Evolutionary conservation across 2,113 vertebrate genomes (phyloP).

Genomic region (Melanotaenia duboulayi): DNA sequence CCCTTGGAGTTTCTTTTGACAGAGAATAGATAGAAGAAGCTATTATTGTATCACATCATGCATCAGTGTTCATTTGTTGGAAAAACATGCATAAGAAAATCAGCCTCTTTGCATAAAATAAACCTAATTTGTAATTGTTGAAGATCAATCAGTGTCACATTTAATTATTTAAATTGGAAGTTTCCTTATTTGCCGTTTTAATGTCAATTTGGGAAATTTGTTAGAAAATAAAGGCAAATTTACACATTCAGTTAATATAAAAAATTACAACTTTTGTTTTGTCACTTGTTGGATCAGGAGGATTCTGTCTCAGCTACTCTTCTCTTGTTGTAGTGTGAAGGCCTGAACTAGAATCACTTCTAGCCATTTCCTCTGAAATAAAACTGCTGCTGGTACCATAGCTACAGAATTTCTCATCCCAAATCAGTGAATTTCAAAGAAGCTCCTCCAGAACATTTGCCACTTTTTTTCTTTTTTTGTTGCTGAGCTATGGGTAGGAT

Average conservation of each 20-base stretch:
- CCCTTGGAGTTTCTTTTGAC: constrained; percentile 59
- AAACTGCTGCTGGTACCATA: neutral
- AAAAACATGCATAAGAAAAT: constrained; percentile 1
- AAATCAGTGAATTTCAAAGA: constrained; percentile 1
- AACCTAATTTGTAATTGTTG: neutral
- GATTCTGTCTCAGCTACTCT: too few relatives aligned
- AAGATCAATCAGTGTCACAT: too few relatives aligned
- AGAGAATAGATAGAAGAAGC: constrained; percentile 49
- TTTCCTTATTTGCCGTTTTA: too few relatives aligned
- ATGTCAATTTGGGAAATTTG: too few relatives aligned
- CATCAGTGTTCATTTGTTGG: constrained; percentile 32
- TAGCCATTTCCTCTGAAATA: neutral
- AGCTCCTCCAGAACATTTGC: neutral
- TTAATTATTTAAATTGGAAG: too few relatives aligned
- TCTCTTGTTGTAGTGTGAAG: too few relatives aligned
- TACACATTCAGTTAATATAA: too few relatives aligned
- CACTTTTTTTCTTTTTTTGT: too few relatives aligned
- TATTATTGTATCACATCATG: constrained; percentile 45
- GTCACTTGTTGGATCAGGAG: too few relatives aligned
- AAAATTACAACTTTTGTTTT: too few relatives aligned
- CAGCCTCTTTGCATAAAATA: neutral
- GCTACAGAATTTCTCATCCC: neutral
- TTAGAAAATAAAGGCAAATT: too few relatives aligned
- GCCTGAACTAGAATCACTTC: neutral
- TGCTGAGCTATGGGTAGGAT: neutral